These are phyloP conservation scores for Acleris laterana DNA, from an alignment of 2,888 invertebrate species.

Conservation along the genomic window DNA sequence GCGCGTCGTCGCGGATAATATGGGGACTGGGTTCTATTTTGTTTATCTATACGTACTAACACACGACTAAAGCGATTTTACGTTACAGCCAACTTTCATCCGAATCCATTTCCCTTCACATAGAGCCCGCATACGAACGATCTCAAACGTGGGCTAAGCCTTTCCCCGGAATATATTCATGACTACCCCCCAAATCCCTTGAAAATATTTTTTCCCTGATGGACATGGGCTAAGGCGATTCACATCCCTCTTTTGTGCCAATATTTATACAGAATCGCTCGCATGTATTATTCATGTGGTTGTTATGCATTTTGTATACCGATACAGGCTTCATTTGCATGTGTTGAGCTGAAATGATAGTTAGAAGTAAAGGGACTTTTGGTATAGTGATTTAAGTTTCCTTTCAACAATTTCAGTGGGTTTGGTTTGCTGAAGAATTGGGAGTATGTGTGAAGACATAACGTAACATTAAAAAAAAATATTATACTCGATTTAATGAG, in stretches of 20 bases:
- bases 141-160: conserved; percentile 54
- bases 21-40: too few relatives aligned
- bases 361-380: neutral
- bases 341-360: conserved; percentile 21
- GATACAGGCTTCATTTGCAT: conserved; percentile 33
- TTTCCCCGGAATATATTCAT: conserved; percentile 60
- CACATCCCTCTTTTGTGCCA: conserved; percentile 43
- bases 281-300: conserved; percentile 46
- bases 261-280: conserved; percentile 45
- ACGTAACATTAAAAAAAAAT: too few relatives aligned
- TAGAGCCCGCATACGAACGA: conserved; percentile 45
- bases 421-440: too few relatives aligned
- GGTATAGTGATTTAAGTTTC: too few relatives aligned
- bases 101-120: conserved; percentile 14
- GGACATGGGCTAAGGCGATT: conserved; percentile 46
- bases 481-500: too few relatives aligned
- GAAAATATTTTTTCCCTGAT: conserved; percentile 45
- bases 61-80: too few relatives aligned
- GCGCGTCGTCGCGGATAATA: too few relatives aligned
- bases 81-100: neutral
- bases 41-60: too few relatives aligned
- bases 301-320: conserved; percentile 41
- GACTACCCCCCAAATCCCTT: conserved; percentile 50
- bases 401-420: too few relatives aligned
- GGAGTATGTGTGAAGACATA: too few relatives aligned